Conservation (phyloP, 2,797 vertebrate species). For the Staurois parvus region DNA sequence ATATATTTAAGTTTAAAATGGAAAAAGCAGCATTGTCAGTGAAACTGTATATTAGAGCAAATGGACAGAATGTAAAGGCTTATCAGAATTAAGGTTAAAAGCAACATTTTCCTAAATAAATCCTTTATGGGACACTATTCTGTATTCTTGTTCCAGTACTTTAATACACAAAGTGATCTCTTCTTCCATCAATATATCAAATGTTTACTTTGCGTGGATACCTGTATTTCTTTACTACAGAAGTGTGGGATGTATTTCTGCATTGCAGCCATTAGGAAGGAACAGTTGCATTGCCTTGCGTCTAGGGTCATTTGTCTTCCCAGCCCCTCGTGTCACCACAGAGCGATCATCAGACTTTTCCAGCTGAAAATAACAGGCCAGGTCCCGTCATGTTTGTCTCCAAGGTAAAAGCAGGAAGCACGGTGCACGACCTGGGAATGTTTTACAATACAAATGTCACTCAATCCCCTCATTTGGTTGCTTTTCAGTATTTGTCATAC, state of each 20-base stretch:
- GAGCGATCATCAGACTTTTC: conserved; percentile 14
- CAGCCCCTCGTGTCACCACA: conserved; percentile 13
- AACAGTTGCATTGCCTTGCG: conserved; percentile 1
- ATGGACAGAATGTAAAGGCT: too few species aligned
- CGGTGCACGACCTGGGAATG: conserved; percentile 40
- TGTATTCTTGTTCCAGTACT: background rate
- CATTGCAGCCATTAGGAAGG: background rate
- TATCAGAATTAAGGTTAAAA: too few species aligned
- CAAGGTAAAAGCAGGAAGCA: conserved; percentile 15
- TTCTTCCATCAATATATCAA: background rate
- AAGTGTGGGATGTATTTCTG: background rate
- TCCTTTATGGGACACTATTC: background rate
- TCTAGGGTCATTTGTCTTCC: conserved; percentile 37
- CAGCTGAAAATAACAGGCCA: conserved; percentile 8
- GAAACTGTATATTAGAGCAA: too few species aligned
- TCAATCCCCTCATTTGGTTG: conserved; percentile 45
- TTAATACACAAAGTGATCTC: background rate
- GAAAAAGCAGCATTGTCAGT: too few species aligned
- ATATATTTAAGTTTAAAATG: too few species aligned
- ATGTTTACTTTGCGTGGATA: background rate
- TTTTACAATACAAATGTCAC: conserved; percentile 58
- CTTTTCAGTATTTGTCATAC: conserved; percentile 39
- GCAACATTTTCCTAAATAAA: too few species aligned
- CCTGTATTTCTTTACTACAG: background rate
- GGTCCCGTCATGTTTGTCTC: conserved; percentile 32